Conservation (phyloP, 2,113 vertebrate species). For the Epinephelus cyanopodus region DNA sequence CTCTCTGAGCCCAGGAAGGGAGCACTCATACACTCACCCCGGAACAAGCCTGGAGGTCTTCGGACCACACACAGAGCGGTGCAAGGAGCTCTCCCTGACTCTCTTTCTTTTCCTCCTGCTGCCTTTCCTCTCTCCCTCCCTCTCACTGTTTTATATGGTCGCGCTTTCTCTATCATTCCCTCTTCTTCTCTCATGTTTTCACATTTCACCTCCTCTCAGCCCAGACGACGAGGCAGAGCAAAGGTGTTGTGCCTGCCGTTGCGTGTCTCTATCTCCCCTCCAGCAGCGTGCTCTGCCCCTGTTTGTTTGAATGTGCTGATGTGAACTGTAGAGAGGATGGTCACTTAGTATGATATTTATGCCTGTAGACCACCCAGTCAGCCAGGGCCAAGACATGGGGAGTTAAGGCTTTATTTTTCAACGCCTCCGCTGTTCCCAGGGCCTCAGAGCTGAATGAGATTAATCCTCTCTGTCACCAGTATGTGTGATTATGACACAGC, state of each 20-base stretch:
- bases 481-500: constrained; percentile 51
- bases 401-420: constrained; percentile 70
- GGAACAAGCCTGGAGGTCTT: constrained; percentile 83
- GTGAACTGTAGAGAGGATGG: constrained; percentile 75
- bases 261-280: constrained; percentile 38
- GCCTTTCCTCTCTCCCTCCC: constrained; percentile 29
- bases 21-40: constrained; percentile 73
- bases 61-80: constrained; percentile 85
- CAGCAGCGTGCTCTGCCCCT: constrained; percentile 27
- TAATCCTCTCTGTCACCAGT: constrained; percentile 68
- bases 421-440: constrained; percentile 77
- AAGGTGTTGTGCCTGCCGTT: constrained; percentile 27
- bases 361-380: constrained; percentile 82
- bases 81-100: constrained; percentile 54
- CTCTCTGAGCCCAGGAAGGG: constrained; percentile 75
- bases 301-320: constrained; percentile 81
- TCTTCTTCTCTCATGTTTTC: constrained; percentile 20
- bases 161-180: constrained; percentile 7
- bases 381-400: constrained; percentile 40
- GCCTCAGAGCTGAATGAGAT: constrained; percentile 61
- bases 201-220: constrained; percentile 37
- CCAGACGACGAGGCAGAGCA: constrained; percentile 12
- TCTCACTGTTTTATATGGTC: constrained; percentile 23
- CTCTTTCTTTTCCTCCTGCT: constrained; percentile 62
- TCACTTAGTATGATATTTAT: constrained; percentile 79